Base-by-base conservation (phyloP, 2,113 vertebrate genomes). In the Semnornis frantzii region DNA sequence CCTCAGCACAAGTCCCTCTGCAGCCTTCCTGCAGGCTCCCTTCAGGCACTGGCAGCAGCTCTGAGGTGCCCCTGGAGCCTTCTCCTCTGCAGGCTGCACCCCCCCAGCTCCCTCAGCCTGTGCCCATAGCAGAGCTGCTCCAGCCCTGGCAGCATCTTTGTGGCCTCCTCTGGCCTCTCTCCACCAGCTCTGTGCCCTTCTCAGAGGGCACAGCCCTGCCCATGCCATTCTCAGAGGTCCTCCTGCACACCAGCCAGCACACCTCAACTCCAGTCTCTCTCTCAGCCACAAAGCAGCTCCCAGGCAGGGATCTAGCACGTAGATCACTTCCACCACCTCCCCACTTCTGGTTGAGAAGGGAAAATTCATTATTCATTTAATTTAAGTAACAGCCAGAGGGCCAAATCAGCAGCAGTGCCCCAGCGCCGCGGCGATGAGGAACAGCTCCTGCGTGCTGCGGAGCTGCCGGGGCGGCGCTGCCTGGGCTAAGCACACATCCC, bases 291-390 rank as follows among this genome's bases (percentile, higher is more conserved):
- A 5, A 58, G 58, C 76, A 66, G 85, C 85, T 94, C 79, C 80
- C 87, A 65, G 91, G 89, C 82, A 90, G 34, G 65, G 66, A 93
- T 65, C 54, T 69, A 79, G 89, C 92, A 73, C 19, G 15, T 85
- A 72, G 65, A 93, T 90, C 91, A 44, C 80, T 90, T 39, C 82
- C 42, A 94, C 75, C 87, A 62, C 85, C 92, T 63, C n/a, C 30
- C 27, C 39, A 13, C 87, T 76, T 91, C 87, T 69, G 82, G 62
- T 2, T 94, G 89, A 97, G 91, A 44, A 24, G 70, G 65, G 50
- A 77, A 94, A 97, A 92, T 94, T 81, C 94, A 96, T 92, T 94
- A 95, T 85, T 95, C 91, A 91, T 89, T 94, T 95, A 70, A 89
- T 89, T 79, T 90, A 91, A 89, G 65, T 65, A 92, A 83, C 76